Conservation (phyloP, 2,888 invertebrate species). For the Caenorhabditis sp. region DNA sequence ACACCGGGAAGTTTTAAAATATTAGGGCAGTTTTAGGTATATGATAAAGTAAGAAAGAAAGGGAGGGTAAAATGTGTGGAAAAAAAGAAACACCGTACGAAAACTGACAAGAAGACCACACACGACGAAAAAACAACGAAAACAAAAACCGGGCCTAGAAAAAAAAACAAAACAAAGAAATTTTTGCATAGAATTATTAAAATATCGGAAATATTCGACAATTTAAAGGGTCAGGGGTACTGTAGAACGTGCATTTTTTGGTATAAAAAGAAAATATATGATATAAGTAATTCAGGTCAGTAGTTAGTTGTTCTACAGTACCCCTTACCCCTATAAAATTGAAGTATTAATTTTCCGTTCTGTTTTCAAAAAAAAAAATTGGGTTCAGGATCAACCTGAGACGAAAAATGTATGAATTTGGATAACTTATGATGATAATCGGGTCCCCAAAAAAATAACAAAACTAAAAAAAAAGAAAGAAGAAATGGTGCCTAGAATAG, state of each 20-base stretch:
- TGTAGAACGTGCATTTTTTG: no score
- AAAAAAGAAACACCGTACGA: neutral
- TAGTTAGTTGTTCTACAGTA: no score
- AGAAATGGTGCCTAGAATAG: neutral
- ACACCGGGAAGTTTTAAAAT: neutral
- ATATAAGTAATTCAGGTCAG: no score
- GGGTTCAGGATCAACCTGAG: constrained; percentile 37
- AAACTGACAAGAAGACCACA: constrained; percentile 25
- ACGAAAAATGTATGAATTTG: constrained; percentile 6
- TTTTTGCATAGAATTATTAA: constrained; percentile 15
- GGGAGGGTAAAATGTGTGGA: constrained; percentile 20
- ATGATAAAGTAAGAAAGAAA: constrained; percentile 1
- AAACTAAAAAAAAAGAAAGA: constrained; percentile 12
- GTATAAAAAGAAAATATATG: no score
- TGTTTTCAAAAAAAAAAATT: neutral
- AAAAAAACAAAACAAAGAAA: constrained; percentile 6
- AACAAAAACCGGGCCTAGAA: neutral
- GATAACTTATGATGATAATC: neutral
- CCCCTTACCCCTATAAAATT: no score
- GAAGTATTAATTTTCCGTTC: no score
- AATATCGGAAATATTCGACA: constrained; percentile 1
- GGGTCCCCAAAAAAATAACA: neutral
- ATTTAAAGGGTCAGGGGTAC: no score
- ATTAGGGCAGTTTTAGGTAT: neutral
- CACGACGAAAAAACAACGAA: constrained; percentile 25